Evolutionary conservation across 2,113 vertebrate species (phyloP), one percentile per base, ranked within the genome.

Genomic region (Lasiurus borealis): DNA sequence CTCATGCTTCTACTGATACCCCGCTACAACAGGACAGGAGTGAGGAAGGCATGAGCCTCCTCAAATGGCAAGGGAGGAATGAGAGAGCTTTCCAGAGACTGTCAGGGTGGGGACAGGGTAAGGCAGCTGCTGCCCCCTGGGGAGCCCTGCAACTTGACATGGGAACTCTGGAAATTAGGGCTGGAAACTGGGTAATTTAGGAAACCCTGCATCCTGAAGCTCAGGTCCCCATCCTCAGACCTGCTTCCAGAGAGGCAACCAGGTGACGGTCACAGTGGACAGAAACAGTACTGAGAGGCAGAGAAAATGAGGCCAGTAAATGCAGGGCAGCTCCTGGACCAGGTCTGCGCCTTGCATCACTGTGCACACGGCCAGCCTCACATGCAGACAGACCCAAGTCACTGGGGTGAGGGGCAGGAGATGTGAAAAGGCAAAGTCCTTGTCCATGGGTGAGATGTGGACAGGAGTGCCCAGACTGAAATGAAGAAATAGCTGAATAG

Each of bases 391-490:
- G 44, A 27, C 27, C 57, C 71, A 3, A n/a, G n/a, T 21, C 62
- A 10, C 29, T 8, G 4, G 44, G 31, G 18, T 3, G 12, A 36
- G 19, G 0, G 13, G 36, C 27, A 25, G 3, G 27, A 3, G 2
- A 15, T 2, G 4, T 13, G 21, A 57, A 50, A 6, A 18, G 34
- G 52, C 2, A 0, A 18, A 50, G 78, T 27, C 34, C 48, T 0
- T 0, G 8, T 29, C 83, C 5, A 0, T 1, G 11, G 34, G 6
- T 1, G 19, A 44, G 5, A 9, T 1, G 72, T 27, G 21, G 9
- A 4, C 36, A 23, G 36, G 62, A 59, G 36, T 9, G 46, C 34
- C 72, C 27, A 12, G 40, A 25, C 6, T 31, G 57, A 12, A 29
- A 40, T 9, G 4, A 14, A 36, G 54, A 15, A 44, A 34, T 48